Evolutionary conservation across 1,140 invertebrate genomes (phyloP).

Genomic region (Lerema accius): DNA sequence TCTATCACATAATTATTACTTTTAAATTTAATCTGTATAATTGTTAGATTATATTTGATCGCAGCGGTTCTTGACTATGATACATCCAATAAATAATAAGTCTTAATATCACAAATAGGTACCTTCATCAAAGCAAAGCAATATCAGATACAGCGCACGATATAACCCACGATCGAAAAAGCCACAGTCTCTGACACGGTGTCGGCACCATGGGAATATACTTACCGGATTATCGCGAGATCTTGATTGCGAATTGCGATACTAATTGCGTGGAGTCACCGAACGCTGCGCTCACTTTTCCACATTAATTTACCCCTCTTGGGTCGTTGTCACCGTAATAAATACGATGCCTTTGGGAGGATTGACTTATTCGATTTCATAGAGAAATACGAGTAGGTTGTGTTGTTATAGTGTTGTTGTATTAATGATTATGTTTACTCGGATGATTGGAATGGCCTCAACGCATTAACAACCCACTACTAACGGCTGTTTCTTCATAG

Average conservation of each 20-base stretch:
- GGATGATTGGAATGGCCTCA: no score
- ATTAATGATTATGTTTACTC: no score
- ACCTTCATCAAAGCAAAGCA: slow-evolving; percentile 1
- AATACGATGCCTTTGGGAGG: slow-evolving; percentile 52
- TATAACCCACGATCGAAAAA: slow-evolving; percentile 2
- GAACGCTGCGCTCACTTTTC: slow-evolving; percentile 52
- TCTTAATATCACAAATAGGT: background rate
- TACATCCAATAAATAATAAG: no score
- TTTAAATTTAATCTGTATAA: no score
- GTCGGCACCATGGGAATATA: slow-evolving; percentile 37
- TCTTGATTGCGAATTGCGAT: slow-evolving; percentile 60
- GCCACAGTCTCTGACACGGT: slow-evolving; percentile 36
- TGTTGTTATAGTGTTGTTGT: no score
- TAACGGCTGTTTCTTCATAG: no score
- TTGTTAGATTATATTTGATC: no score
- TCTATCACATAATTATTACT: no score
- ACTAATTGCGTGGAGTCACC: slow-evolving; percentile 54
- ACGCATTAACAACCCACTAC: no score
- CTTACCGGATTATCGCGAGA: slow-evolving; percentile 53
- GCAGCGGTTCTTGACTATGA: no score
- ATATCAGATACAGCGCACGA: slow-evolving; percentile 6
- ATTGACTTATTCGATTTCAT: slow-evolving; percentile 47
- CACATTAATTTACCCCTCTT: slow-evolving; percentile 49
- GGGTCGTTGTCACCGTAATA: slow-evolving; percentile 49
- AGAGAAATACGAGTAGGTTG: no score